phyloP scores from a whole-genome alignment of 2,888 invertebrate species.

The Oscheius sp. region DNA sequence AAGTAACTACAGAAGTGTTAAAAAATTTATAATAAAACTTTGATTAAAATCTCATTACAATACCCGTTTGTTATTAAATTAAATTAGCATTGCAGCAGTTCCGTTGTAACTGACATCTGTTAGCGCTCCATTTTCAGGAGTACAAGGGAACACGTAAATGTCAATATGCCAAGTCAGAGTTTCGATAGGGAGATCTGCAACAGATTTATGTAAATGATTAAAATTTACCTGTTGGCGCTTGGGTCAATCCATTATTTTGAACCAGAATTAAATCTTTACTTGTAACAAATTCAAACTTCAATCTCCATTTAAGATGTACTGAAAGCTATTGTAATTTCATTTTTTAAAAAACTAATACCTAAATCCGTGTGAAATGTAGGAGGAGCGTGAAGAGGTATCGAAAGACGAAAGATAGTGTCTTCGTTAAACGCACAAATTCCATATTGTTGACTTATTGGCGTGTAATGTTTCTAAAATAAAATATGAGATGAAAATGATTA shows the following conservation, averaged over 20 bases:
- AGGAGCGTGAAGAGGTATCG: slow-evolving; percentile 92
- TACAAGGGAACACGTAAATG: slow-evolving; percentile 90
- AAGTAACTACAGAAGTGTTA: slow-evolving; percentile 8
- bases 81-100: slow-evolving; percentile 27
- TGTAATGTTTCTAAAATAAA: slow-evolving; percentile 25
- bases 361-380: slow-evolving; percentile 91
- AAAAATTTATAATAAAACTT: not conserved
- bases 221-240: slow-evolving; percentile 43
- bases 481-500: not conserved
- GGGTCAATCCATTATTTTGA: slow-evolving; percentile 31
- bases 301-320: slow-evolving; percentile 87
- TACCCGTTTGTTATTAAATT: slow-evolving; percentile 18
- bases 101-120: slow-evolving; percentile 31
- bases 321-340: slow-evolving; percentile 1
- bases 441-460: slow-evolving; percentile 82
- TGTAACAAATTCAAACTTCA: slow-evolving; percentile 93
- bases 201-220: slow-evolving; percentile 7
- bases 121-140: slow-evolving; percentile 77
- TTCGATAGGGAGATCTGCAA: slow-evolving; percentile 80
- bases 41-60: slow-evolving; percentile 7
- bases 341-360: slow-evolving; percentile 76
- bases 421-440: slow-evolving; percentile 87
- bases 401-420: slow-evolving; percentile 89
- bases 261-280: slow-evolving; percentile 51
- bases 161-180: slow-evolving; percentile 99